Conservation (phyloP, 64 coral and sea anemone species). For the Actinia equina region DNA sequence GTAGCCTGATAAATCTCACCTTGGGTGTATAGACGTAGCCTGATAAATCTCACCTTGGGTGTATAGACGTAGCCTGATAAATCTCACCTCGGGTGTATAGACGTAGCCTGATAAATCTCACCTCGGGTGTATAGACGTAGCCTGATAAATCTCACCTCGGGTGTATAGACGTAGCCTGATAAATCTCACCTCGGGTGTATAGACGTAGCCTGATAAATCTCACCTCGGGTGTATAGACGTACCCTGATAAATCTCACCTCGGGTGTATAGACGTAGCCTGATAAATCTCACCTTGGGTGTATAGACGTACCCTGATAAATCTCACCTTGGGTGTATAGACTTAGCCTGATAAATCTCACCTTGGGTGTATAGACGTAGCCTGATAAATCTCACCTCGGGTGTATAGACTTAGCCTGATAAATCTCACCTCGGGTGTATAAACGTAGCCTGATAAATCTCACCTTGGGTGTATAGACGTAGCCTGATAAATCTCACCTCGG, state of each 20-base stretch:
- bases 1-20: slow-evolving; percentile 11
- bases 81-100: slow-evolving; percentile 84
- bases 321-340: too few relatives aligned
- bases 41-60: too few relatives aligned
- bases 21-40: slow-evolving; percentile 95
- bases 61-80: background rate
- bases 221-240: slow-evolving; percentile 93
- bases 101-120: slow-evolving; percentile 83
- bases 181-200: too few relatives aligned
- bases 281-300: slow-evolving; percentile 69
- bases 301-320: slow-evolving; percentile 84
- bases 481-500: slow-evolving; percentile 45
- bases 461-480: too few relatives aligned
- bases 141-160: slow-evolving; percentile 45
- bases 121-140: too few relatives aligned
- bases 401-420: background rate
- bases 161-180: slow-evolving; percentile 88
- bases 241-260: slow-evolving; percentile 76
- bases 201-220: background rate
- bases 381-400: too few relatives aligned
- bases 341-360: slow-evolving; percentile 4
- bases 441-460: slow-evolving; percentile 83
- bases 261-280: too few relatives aligned
- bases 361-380: slow-evolving; percentile 95
- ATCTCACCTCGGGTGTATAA: slow-evolving; percentile 81